Conservation (phyloP, 1,140 invertebrate genomes). For the Drosophila saltans region DNA sequence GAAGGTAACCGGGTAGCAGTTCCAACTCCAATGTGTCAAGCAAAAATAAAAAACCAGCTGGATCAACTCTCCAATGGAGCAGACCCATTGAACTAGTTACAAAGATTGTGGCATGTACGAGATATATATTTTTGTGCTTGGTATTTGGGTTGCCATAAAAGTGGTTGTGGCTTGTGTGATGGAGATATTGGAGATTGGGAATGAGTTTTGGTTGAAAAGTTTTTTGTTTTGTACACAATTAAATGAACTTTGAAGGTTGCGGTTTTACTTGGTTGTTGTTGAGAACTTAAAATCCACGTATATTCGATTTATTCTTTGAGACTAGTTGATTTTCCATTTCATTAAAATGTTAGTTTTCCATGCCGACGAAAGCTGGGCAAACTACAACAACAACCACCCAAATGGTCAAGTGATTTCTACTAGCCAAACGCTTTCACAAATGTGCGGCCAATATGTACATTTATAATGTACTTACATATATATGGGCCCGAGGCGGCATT, state of each 20-base stretch:
- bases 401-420: constrained; percentile 79
- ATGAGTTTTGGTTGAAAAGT: constrained; percentile 43
- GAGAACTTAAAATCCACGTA: constrained; percentile 10
- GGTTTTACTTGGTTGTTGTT: neutral
- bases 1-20: constrained; percentile 6
- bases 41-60: constrained; percentile 60
- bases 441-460: constrained; percentile 19
- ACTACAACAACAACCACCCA: constrained; percentile 37
- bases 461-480: neutral
- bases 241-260: constrained; percentile 70
- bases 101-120: constrained; percentile 66
- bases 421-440: constrained; percentile 72
- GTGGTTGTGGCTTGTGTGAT: constrained; percentile 38
- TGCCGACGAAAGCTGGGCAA: constrained; percentile 67
- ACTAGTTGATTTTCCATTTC: constrained; percentile 14
- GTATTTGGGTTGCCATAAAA: constrained; percentile 73
- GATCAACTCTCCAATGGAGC: constrained; percentile 47
- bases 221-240: neutral
- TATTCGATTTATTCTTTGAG: constrained; percentile 19
- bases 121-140: constrained; percentile 39
- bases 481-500: neutral
- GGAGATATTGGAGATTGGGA: constrained; percentile 30
- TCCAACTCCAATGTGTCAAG: constrained; percentile 26
- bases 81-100: constrained; percentile 79
- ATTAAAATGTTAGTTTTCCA: constrained; percentile 55